A percentile compares a stretch with the other conserved stretches of the same genome.
Evolutionary conservation across 2,113 vertebrate genomes (phyloP).

Genomic region (Actinemys pallida): DNA sequence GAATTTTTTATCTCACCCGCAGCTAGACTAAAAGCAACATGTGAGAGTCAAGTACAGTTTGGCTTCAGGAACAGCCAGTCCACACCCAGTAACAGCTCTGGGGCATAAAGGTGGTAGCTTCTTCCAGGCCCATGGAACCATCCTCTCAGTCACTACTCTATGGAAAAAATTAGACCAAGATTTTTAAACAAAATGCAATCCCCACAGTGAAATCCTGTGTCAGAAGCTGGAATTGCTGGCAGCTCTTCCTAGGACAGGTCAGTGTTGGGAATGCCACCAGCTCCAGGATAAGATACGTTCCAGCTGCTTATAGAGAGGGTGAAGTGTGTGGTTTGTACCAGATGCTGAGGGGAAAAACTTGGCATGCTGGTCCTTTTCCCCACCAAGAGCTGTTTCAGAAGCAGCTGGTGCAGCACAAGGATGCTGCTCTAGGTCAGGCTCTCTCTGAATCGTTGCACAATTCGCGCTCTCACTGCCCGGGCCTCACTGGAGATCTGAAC

Average conservation of each 20-base stretch:
- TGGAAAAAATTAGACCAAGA: too few relatives aligned
- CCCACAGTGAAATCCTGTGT: neutral
- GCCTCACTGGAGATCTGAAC: neutral
- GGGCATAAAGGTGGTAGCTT: neutral
- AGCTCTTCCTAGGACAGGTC: neutral
- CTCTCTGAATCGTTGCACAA: neutral
- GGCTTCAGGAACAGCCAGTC: neutral
- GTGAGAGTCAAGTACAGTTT: neutral
- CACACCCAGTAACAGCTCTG: neutral
- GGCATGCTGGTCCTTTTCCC: neutral
- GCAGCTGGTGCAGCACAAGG: neutral
- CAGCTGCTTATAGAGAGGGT: neutral
- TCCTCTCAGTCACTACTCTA: neutral
- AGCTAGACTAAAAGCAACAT: neutral
- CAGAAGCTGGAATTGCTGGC: neutral
- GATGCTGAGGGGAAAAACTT: neutral
- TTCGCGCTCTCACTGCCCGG: neutral
- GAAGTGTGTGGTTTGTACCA: neutral
- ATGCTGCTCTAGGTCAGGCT: neutral
- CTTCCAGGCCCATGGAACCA: neutral
- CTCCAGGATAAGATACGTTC: neutral
- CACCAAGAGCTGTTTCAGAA: neutral
- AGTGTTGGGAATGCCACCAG: neutral
- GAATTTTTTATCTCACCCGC: neutral
- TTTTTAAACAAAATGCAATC: neutral